These are phyloP conservation scores for Synaphobranchus kaupii DNA, from an alignment of 2,797 vertebrate species.

Conservation along the genomic window DNA sequence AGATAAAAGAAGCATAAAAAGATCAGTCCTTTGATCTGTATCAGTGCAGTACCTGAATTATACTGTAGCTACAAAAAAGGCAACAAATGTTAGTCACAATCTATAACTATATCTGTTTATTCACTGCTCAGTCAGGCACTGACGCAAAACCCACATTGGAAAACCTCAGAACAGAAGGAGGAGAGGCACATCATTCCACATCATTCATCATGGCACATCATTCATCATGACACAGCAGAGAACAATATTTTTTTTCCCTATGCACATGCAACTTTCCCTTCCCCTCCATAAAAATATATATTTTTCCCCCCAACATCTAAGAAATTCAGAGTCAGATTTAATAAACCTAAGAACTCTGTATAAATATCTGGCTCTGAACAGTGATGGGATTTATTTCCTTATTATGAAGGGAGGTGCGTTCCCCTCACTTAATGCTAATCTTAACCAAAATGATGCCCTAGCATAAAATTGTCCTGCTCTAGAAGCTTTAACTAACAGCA, in stretches of 20 bases:
- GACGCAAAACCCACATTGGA: conserved; percentile 7
- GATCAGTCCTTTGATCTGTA: not conserved
- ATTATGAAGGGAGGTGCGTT: not conserved
- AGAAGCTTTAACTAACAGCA: not conserved
- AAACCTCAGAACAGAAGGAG: conserved; percentile 7
- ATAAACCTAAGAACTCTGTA: not conserved
- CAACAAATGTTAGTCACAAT: not conserved
- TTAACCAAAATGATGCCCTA: not conserved
- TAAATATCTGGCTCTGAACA: not conserved
- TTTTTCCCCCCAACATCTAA: not conserved
- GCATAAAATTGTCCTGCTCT: not conserved
- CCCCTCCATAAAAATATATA: not conserved
- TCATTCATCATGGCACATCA: conserved; percentile 14
- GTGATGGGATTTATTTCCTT: not conserved
- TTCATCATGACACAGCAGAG: conserved; percentile 24
- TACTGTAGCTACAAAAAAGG: conserved; percentile 18
- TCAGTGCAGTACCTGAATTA: not conserved
- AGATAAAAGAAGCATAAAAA: not conserved
- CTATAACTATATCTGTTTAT: conserved; percentile 20
- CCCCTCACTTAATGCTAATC: not conserved
- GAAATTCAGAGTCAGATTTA: not conserved
- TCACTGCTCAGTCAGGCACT: conserved; percentile 1
- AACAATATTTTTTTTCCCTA: conserved; percentile 17
- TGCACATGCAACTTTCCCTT: not conserved
- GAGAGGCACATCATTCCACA: not conserved